Evolutionary conservation across 2,888 invertebrate species (phyloP).

Genomic region (Cryptocheilus praepositus): DNA sequence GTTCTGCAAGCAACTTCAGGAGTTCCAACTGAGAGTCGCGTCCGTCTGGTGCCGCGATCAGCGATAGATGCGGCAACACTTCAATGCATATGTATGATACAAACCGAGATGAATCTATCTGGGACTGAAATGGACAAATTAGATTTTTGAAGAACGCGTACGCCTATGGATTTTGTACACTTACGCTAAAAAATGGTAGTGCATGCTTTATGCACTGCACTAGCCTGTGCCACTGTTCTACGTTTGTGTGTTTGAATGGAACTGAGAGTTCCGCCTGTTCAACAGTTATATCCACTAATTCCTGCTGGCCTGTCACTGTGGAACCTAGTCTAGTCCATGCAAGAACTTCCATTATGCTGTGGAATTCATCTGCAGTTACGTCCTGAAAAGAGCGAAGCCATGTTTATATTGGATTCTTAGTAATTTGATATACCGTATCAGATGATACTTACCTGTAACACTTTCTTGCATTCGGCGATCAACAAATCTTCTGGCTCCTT

Average conservation of each 20-base stretch:
- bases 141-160: slow-evolving; percentile 17
- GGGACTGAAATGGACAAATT: slow-evolving; percentile 78
- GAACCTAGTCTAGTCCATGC: slow-evolving; percentile 88
- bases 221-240: slow-evolving; percentile 81
- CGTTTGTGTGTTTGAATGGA: slow-evolving; percentile 83
- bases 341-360: slow-evolving; percentile 90
- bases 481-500: slow-evolving; percentile 91
- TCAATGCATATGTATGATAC: slow-evolving; percentile 89
- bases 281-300: slow-evolving; percentile 89
- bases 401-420: slow-evolving; percentile 16
- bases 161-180: slow-evolving; percentile 60
- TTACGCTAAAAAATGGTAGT: slow-evolving; percentile 91
- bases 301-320: slow-evolving; percentile 89
- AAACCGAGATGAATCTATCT: slow-evolving; percentile 90
- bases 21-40: slow-evolving; percentile 85
- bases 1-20: slow-evolving; percentile 91
- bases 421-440: too few relatives aligned
- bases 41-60: slow-evolving; percentile 79
- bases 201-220: slow-evolving; percentile 91
- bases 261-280: slow-evolving; percentile 91
- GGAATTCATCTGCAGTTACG: slow-evolving; percentile 94
- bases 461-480: slow-evolving; percentile 89
- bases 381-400: slow-evolving; percentile 77
- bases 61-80: slow-evolving; percentile 85
- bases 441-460: slow-evolving; percentile 84